Conservation (phyloP, 2,888 invertebrate genomes). For the Bellardia bayeri region DNA sequence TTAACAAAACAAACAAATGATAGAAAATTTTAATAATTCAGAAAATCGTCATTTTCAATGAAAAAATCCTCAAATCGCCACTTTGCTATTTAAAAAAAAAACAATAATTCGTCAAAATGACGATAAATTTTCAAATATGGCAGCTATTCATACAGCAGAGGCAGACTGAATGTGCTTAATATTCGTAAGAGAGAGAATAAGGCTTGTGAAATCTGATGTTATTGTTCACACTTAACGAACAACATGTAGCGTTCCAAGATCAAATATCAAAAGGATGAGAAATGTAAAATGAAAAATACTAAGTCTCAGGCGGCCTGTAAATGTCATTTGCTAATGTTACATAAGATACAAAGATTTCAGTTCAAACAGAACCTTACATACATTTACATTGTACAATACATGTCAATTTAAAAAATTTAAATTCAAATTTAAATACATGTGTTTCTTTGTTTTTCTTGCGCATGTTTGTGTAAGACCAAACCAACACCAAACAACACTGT, state of each 20-base stretch:
- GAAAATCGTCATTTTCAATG: too few relatives aligned
- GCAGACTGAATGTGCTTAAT: not conserved
- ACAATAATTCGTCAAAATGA: too few relatives aligned
- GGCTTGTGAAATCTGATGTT: slow-evolving; percentile 67
- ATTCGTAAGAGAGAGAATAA: not conserved
- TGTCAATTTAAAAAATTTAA: not conserved
- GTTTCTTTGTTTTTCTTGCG: slow-evolving; percentile 28
- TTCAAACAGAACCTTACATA: not conserved
- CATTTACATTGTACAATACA: slow-evolving; percentile 32
- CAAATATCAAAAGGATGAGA: slow-evolving; percentile 78
- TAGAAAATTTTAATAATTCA: too few relatives aligned
- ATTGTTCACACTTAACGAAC: slow-evolving; percentile 71
- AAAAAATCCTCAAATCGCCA: too few relatives aligned
- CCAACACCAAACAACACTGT: slow-evolving; percentile 20
- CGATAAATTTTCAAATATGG: too few relatives aligned
- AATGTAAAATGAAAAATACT: slow-evolving; percentile 25
- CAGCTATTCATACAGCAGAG: too few relatives aligned
- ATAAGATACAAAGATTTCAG: slow-evolving; percentile 42
- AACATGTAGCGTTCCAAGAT: slow-evolving; percentile 71
- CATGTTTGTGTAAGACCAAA: slow-evolving; percentile 41
- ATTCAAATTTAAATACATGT: slow-evolving; percentile 7
- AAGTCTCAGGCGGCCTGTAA: not conserved
- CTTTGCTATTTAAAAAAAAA: too few relatives aligned
- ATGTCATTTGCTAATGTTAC: slow-evolving; percentile 57
- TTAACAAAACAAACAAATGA: too few relatives aligned